Base-by-base conservation (phyloP, 2,113 vertebrate genomes). In the Struthio camelus region DNA sequence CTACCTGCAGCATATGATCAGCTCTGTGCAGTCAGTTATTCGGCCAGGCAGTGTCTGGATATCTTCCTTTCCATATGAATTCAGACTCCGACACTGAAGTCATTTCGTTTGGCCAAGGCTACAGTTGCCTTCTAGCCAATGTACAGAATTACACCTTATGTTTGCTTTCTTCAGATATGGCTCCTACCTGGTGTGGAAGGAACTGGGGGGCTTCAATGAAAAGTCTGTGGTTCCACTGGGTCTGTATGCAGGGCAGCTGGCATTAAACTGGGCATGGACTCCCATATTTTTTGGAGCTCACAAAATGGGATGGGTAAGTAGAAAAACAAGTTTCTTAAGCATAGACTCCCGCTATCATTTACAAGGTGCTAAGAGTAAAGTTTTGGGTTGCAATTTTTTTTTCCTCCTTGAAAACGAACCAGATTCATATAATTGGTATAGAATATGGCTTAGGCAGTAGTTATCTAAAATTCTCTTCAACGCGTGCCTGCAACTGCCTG, bases 121-220 rank as follows among this genome's bases (percentile, higher is more conserved):
- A 28, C 17, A 6, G 53, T n/a, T 51, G 72, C 59, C 64, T 87
- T 87, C 51, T 85, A 18, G 81, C 20, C 24, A 9, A 6, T 5
- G 24, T 25, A 14, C 65, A 53, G 58, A 72, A 40, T 73, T 23
- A 75, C 8, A 36, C 32, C 51, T 93, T 64, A 86, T 17, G 0
- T 23, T 77, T 12, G 30, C 58, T 72, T 76, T 93, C 70, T 97
- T 79, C 84, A 98, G 98, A 38, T 98, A 97, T 0, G 97, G 98
- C 81, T 98, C 98, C 66, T 98, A 98, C 88, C 66, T 98, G 67
- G 79, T 98, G 48, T 98, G 98, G 98, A 98, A 97, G 48, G 98
- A 98, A 87, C 7, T 98, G 61, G 98, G 98, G 14, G 98, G 98
- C 82, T 98, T 98, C 97, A 98, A 54, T 0, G 95, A 98, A 11